phyloP scores from a whole-genome alignment of 2,113 vertebrate species.

The Proterorhinus semilunaris region DNA sequence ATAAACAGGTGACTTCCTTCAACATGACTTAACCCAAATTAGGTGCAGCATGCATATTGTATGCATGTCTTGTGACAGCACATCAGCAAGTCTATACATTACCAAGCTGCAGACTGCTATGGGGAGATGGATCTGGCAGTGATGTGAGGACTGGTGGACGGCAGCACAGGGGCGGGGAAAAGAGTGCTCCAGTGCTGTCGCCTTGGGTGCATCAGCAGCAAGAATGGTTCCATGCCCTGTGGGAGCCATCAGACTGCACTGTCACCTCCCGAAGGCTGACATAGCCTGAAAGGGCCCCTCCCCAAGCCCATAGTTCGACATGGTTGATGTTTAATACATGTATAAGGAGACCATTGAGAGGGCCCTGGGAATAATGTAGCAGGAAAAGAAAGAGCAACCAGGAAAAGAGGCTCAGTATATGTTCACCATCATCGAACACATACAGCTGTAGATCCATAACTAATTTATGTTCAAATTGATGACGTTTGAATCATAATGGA shows the following conservation, averaged over 20 bases:
- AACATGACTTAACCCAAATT: too few relatives aligned
- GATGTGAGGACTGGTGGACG: conserved; percentile 43
- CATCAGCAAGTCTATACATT: neutral
- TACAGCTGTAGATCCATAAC: conserved; percentile 21
- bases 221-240: conserved; percentile 60
- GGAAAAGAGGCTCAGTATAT: conserved; percentile 43
- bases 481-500: conserved; percentile 29
- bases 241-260: conserved; percentile 65
- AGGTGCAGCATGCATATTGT: too few relatives aligned
- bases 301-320: conserved; percentile 38
- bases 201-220: conserved; percentile 69
- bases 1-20: too few relatives aligned
- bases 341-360: conserved; percentile 44
- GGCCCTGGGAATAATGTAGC: conserved; percentile 35
- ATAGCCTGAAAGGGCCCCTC: conserved; percentile 59
- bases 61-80: too few relatives aligned
- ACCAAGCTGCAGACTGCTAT: conserved; percentile 41
- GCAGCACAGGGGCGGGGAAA: conserved; percentile 23
- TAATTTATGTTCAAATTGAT: conserved; percentile 31
- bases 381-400: conserved; percentile 37
- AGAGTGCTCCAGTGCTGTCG: conserved; percentile 56
- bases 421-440: conserved; percentile 43
- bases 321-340: conserved; percentile 65
- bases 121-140: conserved; percentile 42
- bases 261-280: conserved; percentile 62